A percentile compares a stretch with the other conserved stretches of the same genome.
phyloP scores from a whole-genome alignment of 2,888 invertebrate species.

The Chydorus sphaericus region DNA sequence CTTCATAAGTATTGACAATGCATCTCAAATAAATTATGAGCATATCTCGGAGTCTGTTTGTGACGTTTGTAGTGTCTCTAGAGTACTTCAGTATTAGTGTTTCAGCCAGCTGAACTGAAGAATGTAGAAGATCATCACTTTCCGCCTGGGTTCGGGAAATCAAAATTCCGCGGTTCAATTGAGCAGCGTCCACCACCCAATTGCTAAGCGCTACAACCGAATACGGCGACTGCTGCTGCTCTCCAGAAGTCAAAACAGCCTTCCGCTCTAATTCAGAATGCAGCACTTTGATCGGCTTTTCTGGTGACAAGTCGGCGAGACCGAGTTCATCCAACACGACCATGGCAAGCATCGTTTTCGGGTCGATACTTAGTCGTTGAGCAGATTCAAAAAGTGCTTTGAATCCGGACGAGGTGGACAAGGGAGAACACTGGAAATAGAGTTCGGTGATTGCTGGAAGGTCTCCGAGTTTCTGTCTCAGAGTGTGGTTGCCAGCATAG shows the following conservation, averaged over 20 bases:
- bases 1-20: background rate
- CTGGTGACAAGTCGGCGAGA: slow-evolving; percentile 4
- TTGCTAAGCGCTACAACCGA: slow-evolving; percentile 9
- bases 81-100: background rate
- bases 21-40: background rate
- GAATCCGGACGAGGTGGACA: slow-evolving; percentile 7
- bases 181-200: slow-evolving; percentile 10
- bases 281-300: slow-evolving; percentile 7
- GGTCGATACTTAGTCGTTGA: background rate
- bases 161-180: slow-evolving; percentile 3
- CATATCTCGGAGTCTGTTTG: background rate
- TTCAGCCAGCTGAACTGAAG: background rate
- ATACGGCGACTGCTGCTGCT: background rate
- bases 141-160: background rate
- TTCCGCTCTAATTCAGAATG: slow-evolving; percentile 7
- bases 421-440: slow-evolving; percentile 7
- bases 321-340: slow-evolving; percentile 10
- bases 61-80: background rate
- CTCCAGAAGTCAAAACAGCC: slow-evolving; percentile 3
- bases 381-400: slow-evolving; percentile 8
- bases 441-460: slow-evolving; percentile 3
- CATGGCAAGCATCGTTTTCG: slow-evolving; percentile 9
- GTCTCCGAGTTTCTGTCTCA: background rate
- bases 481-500: slow-evolving; percentile 2
- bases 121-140: background rate